These are phyloP conservation scores for Etheostoma spectabile DNA, from an alignment of 2,113 vertebrate species.

Conservation along the genomic window DNA sequence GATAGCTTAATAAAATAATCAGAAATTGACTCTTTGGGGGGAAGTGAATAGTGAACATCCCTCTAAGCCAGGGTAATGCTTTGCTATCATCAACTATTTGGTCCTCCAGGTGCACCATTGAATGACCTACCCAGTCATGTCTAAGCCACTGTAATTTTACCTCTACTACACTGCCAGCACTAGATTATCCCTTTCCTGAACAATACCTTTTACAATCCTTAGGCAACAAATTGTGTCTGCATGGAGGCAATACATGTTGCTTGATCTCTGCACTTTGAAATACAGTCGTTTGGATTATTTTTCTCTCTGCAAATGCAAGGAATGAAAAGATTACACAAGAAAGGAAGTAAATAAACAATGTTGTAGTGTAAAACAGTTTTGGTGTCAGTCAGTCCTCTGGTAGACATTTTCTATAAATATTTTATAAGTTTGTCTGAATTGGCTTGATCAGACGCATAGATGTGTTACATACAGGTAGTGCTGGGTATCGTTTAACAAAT, in stretches of 20 bases:
- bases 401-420: not conserved
- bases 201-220: constrained; percentile 57
- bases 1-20: constrained; percentile 63
- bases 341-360: not conserved
- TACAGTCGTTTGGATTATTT: constrained; percentile 25
- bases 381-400: not conserved
- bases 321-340: constrained; percentile 1
- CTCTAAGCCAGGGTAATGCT: constrained; percentile 65
- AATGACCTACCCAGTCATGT: constrained; percentile 71
- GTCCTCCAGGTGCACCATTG: constrained; percentile 63
- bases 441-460: not conserved
- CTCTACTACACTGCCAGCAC: constrained; percentile 62
- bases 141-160: constrained; percentile 75
- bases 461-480: not conserved
- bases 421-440: constrained; percentile 12
- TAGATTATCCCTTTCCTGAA: constrained; percentile 72
- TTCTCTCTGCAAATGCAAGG: not conserved
- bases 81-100: constrained; percentile 70
- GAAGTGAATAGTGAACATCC: constrained; percentile 49
- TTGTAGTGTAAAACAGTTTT: constrained; percentile 7
- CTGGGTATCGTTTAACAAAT: too few relatives aligned
- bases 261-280: constrained; percentile 65
- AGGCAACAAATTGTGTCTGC: constrained; percentile 58
- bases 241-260: constrained; percentile 63
- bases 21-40: constrained; percentile 44